A percentile compares a stretch with the other conserved stretches of the same genome.
These are phyloP conservation scores for Pelvicachromis taeniatus DNA, from an alignment of 2,113 vertebrate genomes.

Conservation along the genomic window DNA sequence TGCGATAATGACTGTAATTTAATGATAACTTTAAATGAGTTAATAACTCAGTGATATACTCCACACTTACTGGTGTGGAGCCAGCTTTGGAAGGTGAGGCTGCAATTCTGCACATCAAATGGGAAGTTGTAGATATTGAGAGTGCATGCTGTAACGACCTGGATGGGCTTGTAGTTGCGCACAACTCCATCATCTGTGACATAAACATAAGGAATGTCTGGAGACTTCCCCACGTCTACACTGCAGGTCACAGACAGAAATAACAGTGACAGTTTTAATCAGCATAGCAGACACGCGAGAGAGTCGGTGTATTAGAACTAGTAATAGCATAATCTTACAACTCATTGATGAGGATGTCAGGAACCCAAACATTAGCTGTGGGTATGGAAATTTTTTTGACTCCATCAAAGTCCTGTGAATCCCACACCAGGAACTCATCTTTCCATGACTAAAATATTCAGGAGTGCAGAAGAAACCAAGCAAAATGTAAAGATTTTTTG, in stretches of 20 bases:
- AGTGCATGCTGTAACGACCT: conserved; percentile 92
- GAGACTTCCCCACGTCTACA: conserved; percentile 94
- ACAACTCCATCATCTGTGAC: conserved; percentile 82
- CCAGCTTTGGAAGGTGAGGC: conserved; percentile 97
- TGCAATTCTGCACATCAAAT: conserved; percentile 96
- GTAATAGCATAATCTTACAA: conserved; percentile 79
- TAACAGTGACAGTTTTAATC: neutral
- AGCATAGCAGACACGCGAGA: accelerated
- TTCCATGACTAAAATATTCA: conserved; percentile 81
- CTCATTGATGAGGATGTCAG: conserved; percentile 96
- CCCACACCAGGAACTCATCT: conserved; percentile 92
- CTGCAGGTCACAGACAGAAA: conserved; percentile 57
- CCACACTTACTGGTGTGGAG: conserved; percentile 93
- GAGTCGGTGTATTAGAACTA: accelerated
- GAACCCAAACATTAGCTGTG: conserved; percentile 88
- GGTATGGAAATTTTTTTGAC: conserved; percentile 88
- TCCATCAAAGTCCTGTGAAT: conserved; percentile 85
- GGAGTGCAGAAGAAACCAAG: neutral
- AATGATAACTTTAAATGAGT: neutral
- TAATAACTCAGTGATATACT: neutral
- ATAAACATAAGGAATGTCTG: conserved; percentile 90
- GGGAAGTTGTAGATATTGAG: conserved; percentile 98
- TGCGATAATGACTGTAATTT: accelerated
- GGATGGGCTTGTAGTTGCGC: conserved; percentile 94
- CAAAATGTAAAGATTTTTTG: neutral